A percentile compares a stretch with the other conserved stretches of the same genome.
These are phyloP conservation scores for Amyelois transitella DNA, from an alignment of 1,140 invertebrate genomes.

Conservation along the genomic window DNA sequence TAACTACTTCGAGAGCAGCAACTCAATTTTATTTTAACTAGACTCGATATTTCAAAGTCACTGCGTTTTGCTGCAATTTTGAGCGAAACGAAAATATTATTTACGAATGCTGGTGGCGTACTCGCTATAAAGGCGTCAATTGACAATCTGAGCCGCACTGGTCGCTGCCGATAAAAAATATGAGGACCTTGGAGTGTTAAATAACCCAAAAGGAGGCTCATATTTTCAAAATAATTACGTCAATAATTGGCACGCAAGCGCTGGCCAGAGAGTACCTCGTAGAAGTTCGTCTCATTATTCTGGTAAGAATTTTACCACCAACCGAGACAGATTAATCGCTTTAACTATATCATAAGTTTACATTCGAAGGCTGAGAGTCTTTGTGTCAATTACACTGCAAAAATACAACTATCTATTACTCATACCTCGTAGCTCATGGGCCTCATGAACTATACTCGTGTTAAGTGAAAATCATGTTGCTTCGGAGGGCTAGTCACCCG, in stretches of 20 bases:
- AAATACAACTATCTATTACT: slow-evolving; percentile 64
- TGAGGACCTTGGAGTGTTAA: slow-evolving; percentile 52
- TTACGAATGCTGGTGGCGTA: slow-evolving; percentile 29
- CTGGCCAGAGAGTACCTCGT: slow-evolving; percentile 25
- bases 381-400: slow-evolving; percentile 62
- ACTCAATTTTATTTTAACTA: slow-evolving; percentile 4
- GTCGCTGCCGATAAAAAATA: slow-evolving; percentile 51
- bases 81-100: slow-evolving; percentile 18
- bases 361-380: slow-evolving; percentile 42
- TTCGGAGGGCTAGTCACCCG: slow-evolving; percentile 22
- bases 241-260: slow-evolving; percentile 68
- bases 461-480: slow-evolving; percentile 39
- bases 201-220: slow-evolving; percentile 58
- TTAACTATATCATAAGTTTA: slow-evolving; percentile 68
- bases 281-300: slow-evolving; percentile 59
- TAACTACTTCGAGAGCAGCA: slow-evolving; percentile 8
- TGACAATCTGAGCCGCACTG: slow-evolving; percentile 41
- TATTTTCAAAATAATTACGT: slow-evolving; percentile 72
- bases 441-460: slow-evolving; percentile 20
- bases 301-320: slow-evolving; percentile 62
- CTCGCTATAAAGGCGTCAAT: slow-evolving; percentile 49
- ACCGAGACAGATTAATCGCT: slow-evolving; percentile 68
- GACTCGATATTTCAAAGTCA: neutral
- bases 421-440: slow-evolving; percentile 19
- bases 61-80: neutral